phyloP scores from a whole-genome alignment of 2,888 invertebrate species.

The Patella ulyssiponensis region DNA sequence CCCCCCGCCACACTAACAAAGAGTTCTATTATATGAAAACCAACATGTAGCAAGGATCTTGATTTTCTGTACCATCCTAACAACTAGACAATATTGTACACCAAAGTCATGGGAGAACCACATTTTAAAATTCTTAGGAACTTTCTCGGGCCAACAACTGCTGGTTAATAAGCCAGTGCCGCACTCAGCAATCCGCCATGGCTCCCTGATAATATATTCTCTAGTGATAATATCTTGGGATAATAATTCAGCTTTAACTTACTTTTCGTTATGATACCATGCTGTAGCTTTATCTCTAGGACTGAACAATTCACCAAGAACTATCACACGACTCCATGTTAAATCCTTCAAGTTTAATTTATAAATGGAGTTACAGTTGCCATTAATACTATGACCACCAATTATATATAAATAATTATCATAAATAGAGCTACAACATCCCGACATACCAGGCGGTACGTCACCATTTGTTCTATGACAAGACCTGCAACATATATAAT shows the following conservation, averaged over 20 bases:
- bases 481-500: slow-evolving; percentile 27
- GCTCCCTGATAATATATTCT: slow-evolving; percentile 6
- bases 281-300: slow-evolving; percentile 64
- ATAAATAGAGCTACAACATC: slow-evolving; percentile 59
- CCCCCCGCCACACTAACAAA: too few relatives aligned
- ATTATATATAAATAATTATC: slow-evolving; percentile 63
- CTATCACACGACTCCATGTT: slow-evolving; percentile 53
- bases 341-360: slow-evolving; percentile 58
- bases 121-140: too few relatives aligned
- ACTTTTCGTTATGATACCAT: slow-evolving; percentile 62
- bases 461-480: slow-evolving; percentile 47
- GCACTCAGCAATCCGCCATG: slow-evolving; percentile 5
- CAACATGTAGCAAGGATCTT: too few relatives aligned
- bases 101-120: too few relatives aligned
- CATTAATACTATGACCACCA: slow-evolving; percentile 64
- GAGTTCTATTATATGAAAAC: too few relatives aligned
- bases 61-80: too few relatives aligned
- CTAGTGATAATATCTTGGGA: background rate
- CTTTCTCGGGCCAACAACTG: too few relatives aligned
- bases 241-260: slow-evolving; percentile 18
- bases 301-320: slow-evolving; percentile 48
- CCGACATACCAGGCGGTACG: slow-evolving; percentile 65
- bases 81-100: too few relatives aligned
- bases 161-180: too few relatives aligned
- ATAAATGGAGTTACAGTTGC: slow-evolving; percentile 61